Base-by-base conservation (phyloP, 2,113 vertebrate species). In the Corvus cornix region DNA sequence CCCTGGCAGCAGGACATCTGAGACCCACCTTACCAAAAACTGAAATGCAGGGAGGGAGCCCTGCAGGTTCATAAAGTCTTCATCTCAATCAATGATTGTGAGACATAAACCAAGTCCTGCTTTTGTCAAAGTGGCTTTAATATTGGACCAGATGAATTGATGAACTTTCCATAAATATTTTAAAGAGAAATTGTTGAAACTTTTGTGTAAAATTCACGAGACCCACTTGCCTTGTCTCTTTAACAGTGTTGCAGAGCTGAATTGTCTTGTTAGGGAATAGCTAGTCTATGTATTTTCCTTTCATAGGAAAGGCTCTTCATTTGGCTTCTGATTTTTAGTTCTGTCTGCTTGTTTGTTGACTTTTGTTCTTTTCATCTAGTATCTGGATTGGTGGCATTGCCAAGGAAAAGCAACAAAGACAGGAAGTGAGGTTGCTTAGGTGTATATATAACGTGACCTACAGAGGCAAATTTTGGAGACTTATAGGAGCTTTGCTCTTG, bases 311-410 rank as follows among this genome's bases (percentile, higher is more conserved):
- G 41, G 23, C 37, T 93, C 13, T 80, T 94, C 56, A 73, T 84
- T 86, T n/a, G 43, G 28, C 76, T 91, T 74, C 84, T 62, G 33
- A 37, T 51, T 90, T 93, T 94, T 72, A 75, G 30, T 74, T 88
- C 35, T 80, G 12, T 82, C 85, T 77, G 46, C 30, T 70, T 93
- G 39, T 72, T 93, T 66, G 79, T 24, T 90, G 68, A 55, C 84
- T 91, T 95, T 69, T 74, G 56, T 68, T 95, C 69, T 93, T 95
- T 94, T 92, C 16, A 30, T 52, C 58, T 88, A 18, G 16, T 78
- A 31, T 31, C 41, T 89, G 84, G 22, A 84, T 58, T 62, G n/a
- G 27, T 44, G 16, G 31, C 13, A 49, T 49, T 18, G 33, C 27
- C 35, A 78, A 56, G 24, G 46, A 92, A 87, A 74, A 93, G 17